Evolutionary conservation across 2,888 invertebrate species (phyloP).

Genomic region (Disparrhopalites patrizii): DNA sequence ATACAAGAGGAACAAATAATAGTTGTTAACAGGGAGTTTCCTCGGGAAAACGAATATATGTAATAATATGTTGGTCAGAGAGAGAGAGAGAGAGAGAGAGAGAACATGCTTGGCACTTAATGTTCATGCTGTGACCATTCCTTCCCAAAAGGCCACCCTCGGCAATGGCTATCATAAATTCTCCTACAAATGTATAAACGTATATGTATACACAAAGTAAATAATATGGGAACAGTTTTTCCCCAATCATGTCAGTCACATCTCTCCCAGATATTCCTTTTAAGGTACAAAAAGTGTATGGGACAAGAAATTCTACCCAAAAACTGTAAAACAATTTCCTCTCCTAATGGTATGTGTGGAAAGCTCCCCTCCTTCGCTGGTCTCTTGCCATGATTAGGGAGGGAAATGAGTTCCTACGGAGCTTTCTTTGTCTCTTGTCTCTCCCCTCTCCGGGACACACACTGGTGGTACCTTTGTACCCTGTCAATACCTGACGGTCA

Average conservation of each 20-base stretch:
- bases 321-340: slow-evolving; percentile 4
- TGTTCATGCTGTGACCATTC: slow-evolving; percentile 32
- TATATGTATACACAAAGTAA: slow-evolving; percentile 6
- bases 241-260: not conserved
- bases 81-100: too few relatives aligned
- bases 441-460: too few relatives aligned
- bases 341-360: not conserved
- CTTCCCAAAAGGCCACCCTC: slow-evolving; percentile 24
- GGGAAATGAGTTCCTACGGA: too few relatives aligned
- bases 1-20: slow-evolving; percentile 26
- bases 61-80: too few relatives aligned
- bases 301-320: not conserved
- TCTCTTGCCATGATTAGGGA: too few relatives aligned
- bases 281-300: not conserved
- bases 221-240: not conserved
- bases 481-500: too few relatives aligned
- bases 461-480: too few relatives aligned
- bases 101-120: too few relatives aligned
- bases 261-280: not conserved
- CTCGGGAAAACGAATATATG: slow-evolving; percentile 33
- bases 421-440: too few relatives aligned
- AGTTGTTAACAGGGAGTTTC: slow-evolving; percentile 36
- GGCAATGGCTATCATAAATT: not conserved
- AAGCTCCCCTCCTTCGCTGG: not conserved
- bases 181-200: too few relatives aligned